A percentile compares a stretch with the other conserved stretches of the same genome.
These are phyloP conservation scores for Cetoscarus ocellatus DNA, from an alignment of 2,797 vertebrate species.

Conservation along the genomic window DNA sequence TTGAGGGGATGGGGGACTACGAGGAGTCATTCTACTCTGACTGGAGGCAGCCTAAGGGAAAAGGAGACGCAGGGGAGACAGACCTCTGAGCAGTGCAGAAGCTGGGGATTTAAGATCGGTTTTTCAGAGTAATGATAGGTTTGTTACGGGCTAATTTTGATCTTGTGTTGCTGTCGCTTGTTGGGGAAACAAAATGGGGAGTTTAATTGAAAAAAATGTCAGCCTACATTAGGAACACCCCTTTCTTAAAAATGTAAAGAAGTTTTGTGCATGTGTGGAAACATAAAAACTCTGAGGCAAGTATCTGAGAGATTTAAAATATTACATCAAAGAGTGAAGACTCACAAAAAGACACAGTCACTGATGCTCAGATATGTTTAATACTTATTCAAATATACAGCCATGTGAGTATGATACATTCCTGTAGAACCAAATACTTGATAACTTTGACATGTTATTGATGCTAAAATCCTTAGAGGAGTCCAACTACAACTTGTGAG, in stretches of 20 bases:
- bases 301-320: too few relatives aligned
- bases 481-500: slow-evolving; percentile 21
- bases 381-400: slow-evolving; percentile 54
- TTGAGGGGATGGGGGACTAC: slow-evolving; percentile 89
- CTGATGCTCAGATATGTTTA: slow-evolving; percentile 48
- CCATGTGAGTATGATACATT: slow-evolving; percentile 58
- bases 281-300: too few relatives aligned
- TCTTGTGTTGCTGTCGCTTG: too few relatives aligned
- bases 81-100: slow-evolving; percentile 14
- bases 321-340: too few relatives aligned
- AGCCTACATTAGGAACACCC: too few relatives aligned
- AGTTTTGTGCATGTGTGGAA: too few relatives aligned
- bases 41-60: slow-evolving; percentile 81
- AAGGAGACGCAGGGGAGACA: slow-evolving; percentile 63
- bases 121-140: not conserved
- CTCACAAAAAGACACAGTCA: slow-evolving; percentile 9
- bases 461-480: slow-evolving; percentile 21
- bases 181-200: too few relatives aligned
- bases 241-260: too few relatives aligned
- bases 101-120: not conserved
- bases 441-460: slow-evolving; percentile 6
- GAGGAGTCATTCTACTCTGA: slow-evolving; percentile 89
- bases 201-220: too few relatives aligned
- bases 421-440: slow-evolving; percentile 26
- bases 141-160: too few relatives aligned